These are phyloP conservation scores for Sturnira hondurensis DNA, from an alignment of 2,113 vertebrate genomes.

Conservation along the genomic window DNA sequence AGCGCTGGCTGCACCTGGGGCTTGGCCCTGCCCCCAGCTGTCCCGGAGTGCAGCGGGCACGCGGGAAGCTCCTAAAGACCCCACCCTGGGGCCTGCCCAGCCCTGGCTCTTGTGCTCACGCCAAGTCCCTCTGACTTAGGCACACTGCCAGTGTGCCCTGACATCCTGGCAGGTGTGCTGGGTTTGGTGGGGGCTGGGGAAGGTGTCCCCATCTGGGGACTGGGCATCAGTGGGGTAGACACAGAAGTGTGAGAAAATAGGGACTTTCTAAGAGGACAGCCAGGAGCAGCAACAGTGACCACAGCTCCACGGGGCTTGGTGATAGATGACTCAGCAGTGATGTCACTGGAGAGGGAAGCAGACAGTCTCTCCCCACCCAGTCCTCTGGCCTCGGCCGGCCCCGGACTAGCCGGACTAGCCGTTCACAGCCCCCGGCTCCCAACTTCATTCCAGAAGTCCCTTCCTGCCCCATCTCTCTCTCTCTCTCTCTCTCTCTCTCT, in stretches of 20 bases:
- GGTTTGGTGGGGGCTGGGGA: not conserved
- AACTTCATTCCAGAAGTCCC: not conserved
- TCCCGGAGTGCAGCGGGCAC: not conserved
- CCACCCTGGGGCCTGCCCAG: not conserved
- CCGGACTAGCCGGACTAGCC: too few species aligned
- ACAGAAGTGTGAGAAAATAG: not conserved
- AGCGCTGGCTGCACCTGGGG: not conserved
- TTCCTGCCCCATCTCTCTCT: not conserved
- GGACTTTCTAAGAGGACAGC: not conserved
- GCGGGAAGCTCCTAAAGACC: not conserved
- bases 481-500: too few species aligned
- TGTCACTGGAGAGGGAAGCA: not conserved
- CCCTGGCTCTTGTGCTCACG: not conserved
- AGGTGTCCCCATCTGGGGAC: not conserved
- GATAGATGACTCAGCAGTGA: not conserved
- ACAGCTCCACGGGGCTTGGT: not conserved
- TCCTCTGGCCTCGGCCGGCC: not conserved
- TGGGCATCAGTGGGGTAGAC: not conserved
- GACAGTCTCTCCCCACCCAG: not conserved
- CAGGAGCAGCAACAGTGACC: not conserved
- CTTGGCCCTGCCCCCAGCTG: not conserved
- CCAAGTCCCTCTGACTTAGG: not conserved
- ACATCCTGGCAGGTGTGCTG: not conserved
- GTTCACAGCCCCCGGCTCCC: not conserved
- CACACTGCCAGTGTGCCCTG: not conserved